Evolutionary conservation across 2,888 invertebrate species (phyloP).

Genomic region (Eretmocerus hayati): DNA sequence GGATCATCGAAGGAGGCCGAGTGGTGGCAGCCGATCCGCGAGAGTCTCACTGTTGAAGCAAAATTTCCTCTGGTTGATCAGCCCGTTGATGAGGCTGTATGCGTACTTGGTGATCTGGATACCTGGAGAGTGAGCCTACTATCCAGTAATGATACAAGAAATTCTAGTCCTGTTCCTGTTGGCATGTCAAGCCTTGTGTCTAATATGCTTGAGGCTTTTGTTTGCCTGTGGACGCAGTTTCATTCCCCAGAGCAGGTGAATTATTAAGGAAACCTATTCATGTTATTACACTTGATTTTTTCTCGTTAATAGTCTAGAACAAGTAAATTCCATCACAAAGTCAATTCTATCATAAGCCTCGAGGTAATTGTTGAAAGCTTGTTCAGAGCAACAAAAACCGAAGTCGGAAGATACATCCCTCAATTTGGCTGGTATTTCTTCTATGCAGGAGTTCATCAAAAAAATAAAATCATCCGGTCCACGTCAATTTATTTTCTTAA

Average conservation of each 20-base stretch:
- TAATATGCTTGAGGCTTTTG: slow-evolving; percentile 75
- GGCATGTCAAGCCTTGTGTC: slow-evolving; percentile 79
- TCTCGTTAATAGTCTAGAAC: too few relatives aligned
- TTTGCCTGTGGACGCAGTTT: slow-evolving; percentile 65
- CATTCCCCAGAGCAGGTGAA: slow-evolving; percentile 75
- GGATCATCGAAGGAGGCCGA: slow-evolving; percentile 23
- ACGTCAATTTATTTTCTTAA: too few relatives aligned
- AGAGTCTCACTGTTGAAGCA: slow-evolving; percentile 37
- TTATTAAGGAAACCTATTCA: too few relatives aligned
- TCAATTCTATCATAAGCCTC: too few relatives aligned
- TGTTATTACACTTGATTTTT: too few relatives aligned
- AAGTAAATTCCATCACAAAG: too few relatives aligned
- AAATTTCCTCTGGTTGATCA: slow-evolving; percentile 54
- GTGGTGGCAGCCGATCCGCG: slow-evolving; percentile 38
- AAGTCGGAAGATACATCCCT: too few relatives aligned
- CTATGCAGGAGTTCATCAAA: too few relatives aligned
- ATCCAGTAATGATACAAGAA: slow-evolving; percentile 34
- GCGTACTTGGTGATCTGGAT: slow-evolving; percentile 73
- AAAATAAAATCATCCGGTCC: too few relatives aligned
- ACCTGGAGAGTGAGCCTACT: slow-evolving; percentile 60
- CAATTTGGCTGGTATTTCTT: too few relatives aligned
- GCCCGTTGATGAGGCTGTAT: slow-evolving; percentile 69
- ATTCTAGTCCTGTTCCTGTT: slow-evolving; percentile 49
- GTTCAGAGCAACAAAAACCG: too few relatives aligned
- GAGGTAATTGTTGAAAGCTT: too few relatives aligned